phyloP scores from a whole-genome alignment of 2,113 vertebrate genomes.

The Bettongia penicillata region DNA sequence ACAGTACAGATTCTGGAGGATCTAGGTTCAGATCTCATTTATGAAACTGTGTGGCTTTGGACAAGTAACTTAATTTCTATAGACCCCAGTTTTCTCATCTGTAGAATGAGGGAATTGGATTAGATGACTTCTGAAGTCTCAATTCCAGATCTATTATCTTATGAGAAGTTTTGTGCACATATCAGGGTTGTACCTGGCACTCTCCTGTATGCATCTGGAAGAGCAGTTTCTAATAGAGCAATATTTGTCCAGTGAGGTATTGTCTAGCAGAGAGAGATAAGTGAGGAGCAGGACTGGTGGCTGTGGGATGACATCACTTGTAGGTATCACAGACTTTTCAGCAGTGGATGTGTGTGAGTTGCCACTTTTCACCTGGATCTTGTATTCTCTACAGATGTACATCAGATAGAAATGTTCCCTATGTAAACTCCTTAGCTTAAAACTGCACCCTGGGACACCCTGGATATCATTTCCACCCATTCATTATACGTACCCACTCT shows the following conservation, averaged over 20 bases:
- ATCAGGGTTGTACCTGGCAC: neutral
- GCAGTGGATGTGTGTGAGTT: neutral
- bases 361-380: neutral
- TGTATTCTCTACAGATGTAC: too few relatives aligned
- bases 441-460: neutral
- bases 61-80: neutral
- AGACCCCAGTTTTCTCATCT: neutral
- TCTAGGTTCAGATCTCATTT: neutral
- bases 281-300: neutral
- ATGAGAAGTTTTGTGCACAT: neutral
- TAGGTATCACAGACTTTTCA: neutral
- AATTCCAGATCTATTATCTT: neutral
- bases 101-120: neutral
- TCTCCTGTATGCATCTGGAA: neutral
- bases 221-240: neutral
- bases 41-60: neutral
- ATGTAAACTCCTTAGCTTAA: neutral
- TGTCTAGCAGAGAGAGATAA: neutral
- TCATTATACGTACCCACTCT: neutral
- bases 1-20: neutral
- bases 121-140: neutral
- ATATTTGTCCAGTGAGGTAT: neutral
- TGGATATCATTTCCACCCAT: neutral
- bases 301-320: neutral
- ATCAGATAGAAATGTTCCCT: neutral